phyloP scores from a whole-genome alignment of 2,888 invertebrate species.

The Marasmarcha lunaedactyla region DNA sequence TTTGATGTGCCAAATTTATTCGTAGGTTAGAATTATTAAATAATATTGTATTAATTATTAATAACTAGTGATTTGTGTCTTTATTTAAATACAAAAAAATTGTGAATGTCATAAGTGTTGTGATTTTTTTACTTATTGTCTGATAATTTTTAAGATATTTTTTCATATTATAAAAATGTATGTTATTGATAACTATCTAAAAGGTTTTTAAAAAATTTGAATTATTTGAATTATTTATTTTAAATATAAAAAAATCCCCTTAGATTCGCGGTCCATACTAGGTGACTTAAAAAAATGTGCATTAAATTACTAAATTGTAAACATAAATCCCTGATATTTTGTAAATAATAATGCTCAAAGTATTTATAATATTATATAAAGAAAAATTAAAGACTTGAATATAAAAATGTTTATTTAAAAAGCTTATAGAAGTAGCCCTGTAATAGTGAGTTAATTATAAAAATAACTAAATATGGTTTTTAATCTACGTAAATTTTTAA shows the following conservation, averaged over 20 bases:
- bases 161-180: too few species aligned
- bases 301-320: slow-evolving; percentile 56
- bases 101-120: not conserved
- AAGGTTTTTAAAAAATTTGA: too few species aligned
- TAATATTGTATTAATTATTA: not conserved
- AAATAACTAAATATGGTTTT: slow-evolving; percentile 13
- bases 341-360: slow-evolving; percentile 55
- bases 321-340: slow-evolving; percentile 44
- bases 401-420: slow-evolving; percentile 41
- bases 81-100: not conserved
- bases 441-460: slow-evolving; percentile 40
- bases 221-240: too few species aligned
- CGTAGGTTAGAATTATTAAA: too few species aligned
- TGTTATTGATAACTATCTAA: too few species aligned
- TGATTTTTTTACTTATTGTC: not conserved
- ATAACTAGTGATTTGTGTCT: too few species aligned
- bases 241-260: slow-evolving; percentile 21
- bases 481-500: slow-evolving; percentile 31
- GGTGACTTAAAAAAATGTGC: slow-evolving; percentile 67
- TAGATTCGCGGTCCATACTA: slow-evolving; percentile 68
- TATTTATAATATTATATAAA: slow-evolving; percentile 42
- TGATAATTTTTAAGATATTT: not conserved
- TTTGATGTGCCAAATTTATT: too few species aligned
- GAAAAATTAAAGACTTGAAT: slow-evolving; percentile 62
- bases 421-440: slow-evolving; percentile 54